Conservation (phyloP, 2,888 invertebrate genomes). For the Drosophila kanekoi region DNA sequence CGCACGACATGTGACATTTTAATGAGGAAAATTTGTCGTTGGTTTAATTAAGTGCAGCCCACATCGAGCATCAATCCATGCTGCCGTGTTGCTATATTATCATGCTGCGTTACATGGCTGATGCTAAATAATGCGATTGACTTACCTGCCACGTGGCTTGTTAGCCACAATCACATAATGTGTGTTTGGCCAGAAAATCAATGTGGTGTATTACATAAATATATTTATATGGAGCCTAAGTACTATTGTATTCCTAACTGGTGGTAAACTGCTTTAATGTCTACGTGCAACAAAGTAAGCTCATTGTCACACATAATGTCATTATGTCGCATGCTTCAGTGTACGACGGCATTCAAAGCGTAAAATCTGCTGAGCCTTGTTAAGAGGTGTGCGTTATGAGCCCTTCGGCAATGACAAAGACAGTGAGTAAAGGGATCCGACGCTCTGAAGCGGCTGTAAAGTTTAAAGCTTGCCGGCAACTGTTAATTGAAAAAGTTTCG, state of each 20-base stretch:
- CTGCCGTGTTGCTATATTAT: conserved; percentile 17
- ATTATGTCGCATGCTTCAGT: conserved; percentile 43
- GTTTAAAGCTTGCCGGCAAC: conserved; percentile 67
- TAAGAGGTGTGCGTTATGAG: conserved; percentile 67
- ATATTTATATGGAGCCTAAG: conserved; percentile 12
- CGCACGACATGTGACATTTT: conserved; percentile 63
- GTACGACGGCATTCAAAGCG: conserved; percentile 45
- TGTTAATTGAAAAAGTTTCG: conserved; percentile 78
- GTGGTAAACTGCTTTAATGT: conserved; percentile 34
- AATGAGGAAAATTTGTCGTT: conserved; percentile 61
- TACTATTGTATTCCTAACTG: neutral
- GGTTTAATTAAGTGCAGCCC: conserved; percentile 63
- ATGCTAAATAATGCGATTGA: conserved; percentile 16
- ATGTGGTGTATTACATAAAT: conserved; percentile 44
- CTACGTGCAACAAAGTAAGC: conserved; percentile 34
- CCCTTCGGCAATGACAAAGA: conserved; percentile 43
- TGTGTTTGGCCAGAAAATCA: conserved; percentile 28
- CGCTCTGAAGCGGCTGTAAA: conserved; percentile 46
- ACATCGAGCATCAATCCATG: conserved; percentile 41
- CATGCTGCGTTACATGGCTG: conserved; percentile 4
- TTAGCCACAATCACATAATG: conserved; percentile 28
- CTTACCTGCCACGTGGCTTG: conserved; percentile 44
- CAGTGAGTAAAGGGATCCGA: conserved; percentile 3
- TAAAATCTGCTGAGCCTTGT: conserved; percentile 55
- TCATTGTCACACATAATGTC: conserved; percentile 62